Conservation (phyloP, 2,797 vertebrate genomes). For the Parauchenoglanis punctatus region DNA sequence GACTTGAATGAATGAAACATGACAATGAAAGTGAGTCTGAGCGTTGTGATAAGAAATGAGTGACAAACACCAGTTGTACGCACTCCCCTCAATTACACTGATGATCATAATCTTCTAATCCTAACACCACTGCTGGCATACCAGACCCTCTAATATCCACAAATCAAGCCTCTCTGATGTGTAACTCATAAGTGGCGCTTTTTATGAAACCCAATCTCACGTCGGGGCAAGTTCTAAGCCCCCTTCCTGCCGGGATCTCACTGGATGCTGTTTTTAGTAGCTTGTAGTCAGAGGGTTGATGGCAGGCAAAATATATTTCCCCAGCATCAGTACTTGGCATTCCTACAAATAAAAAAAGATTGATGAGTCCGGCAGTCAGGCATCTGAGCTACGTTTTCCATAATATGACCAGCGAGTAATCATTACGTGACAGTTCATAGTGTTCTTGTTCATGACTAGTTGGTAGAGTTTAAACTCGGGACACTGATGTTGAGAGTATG, state of each 20-base stretch:
- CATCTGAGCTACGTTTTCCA: conserved; percentile 19
- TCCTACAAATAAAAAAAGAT: conserved; percentile 30
- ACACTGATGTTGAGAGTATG: neutral
- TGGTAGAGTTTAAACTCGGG: neutral
- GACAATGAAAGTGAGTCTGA: conserved; percentile 2
- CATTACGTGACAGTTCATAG: conserved; percentile 16
- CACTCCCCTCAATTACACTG: conserved; percentile 34
- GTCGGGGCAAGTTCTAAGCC: conserved; percentile 57
- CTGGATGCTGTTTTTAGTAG: conserved; percentile 73
- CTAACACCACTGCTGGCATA: conserved; percentile 37
- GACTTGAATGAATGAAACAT: conserved; percentile 10
- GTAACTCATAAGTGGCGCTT: conserved; percentile 64
- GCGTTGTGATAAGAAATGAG: conserved; percentile 14
- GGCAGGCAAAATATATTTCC: conserved; percentile 56
- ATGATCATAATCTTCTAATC: conserved; percentile 36
- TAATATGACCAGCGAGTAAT: conserved; percentile 20
- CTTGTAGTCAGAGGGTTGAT: conserved; percentile 49
- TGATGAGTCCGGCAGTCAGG: conserved; percentile 28
- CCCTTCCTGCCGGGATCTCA: conserved; percentile 65
- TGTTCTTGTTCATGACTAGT: neutral
- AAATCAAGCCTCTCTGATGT: conserved; percentile 45
- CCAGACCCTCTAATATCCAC: conserved; percentile 48
- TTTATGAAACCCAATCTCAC: conserved; percentile 74
- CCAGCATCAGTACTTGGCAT: conserved; percentile 42
- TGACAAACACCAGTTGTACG: conserved; percentile 16